A percentile compares a stretch with the other conserved stretches of the same genome.
Evolutionary conservation across 2,797 vertebrate species (phyloP).

Genomic region (Botia almorhae): DNA sequence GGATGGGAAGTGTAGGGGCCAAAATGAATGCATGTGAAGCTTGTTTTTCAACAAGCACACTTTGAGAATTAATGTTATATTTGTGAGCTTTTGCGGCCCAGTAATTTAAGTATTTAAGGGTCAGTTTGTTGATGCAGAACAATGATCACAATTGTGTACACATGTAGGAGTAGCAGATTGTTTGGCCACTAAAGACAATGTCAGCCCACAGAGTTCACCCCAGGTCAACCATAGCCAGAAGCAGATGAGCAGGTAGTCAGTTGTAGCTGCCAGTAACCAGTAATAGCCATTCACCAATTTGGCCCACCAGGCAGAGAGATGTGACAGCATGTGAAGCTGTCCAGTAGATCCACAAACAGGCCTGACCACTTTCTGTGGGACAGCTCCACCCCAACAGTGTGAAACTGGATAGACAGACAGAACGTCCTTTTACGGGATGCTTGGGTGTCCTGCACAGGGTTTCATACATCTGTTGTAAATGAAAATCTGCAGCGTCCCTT

Average conservation of each 20-base stretch:
- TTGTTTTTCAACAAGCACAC: neutral
- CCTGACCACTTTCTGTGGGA: conserved; percentile 53
- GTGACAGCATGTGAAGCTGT: conserved; percentile 80
- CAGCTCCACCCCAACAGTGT: conserved; percentile 40
- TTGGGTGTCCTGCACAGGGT: conserved; percentile 28
- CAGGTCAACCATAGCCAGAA: conserved; percentile 67
- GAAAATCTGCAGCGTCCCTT: conserved; percentile 31
- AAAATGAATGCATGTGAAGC: neutral
- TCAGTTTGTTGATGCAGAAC: conserved; percentile 16
- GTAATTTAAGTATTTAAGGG: neutral
- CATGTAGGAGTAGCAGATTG: conserved; percentile 74
- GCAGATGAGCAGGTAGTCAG: conserved; percentile 77
- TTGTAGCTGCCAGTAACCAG: conserved; percentile 54
- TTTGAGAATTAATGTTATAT: neutral
- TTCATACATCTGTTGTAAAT: conserved; percentile 31
- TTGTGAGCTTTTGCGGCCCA: neutral
- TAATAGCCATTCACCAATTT: conserved; percentile 47
- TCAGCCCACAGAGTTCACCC: conserved; percentile 63
- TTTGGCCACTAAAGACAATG: conserved; percentile 79
- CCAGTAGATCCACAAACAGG: conserved; percentile 59
- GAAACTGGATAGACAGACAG: conserved; percentile 39
- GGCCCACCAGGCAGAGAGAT: conserved; percentile 63
- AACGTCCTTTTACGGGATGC: conserved; percentile 55
- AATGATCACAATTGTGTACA: neutral
- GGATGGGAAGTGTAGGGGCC: neutral